Evolutionary conservation across 2,113 vertebrate species (phyloP).

Genomic region (Diadophis punctatus): DNA sequence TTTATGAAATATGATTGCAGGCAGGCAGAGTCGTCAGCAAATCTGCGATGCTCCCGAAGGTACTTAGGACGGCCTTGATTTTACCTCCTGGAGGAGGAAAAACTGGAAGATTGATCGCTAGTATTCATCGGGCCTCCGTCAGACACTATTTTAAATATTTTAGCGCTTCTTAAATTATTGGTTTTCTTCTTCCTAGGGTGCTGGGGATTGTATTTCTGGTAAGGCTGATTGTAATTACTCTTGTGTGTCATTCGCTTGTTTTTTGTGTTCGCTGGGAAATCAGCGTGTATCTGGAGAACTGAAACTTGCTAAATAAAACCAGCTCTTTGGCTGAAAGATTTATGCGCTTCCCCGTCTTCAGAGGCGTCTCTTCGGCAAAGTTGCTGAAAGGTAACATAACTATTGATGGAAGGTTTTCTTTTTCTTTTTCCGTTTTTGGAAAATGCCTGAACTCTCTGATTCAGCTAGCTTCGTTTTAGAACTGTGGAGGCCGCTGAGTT

Average conservation of each 20-base stretch:
- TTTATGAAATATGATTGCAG: neutral
- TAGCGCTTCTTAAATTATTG: neutral
- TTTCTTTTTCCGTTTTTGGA: neutral
- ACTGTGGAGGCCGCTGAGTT: neutral
- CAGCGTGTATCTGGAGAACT: neutral
- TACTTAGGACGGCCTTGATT: neutral
- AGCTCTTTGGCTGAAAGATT: neutral
- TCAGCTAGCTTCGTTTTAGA: neutral
- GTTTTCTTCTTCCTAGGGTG: neutral
- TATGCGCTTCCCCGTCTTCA: neutral
- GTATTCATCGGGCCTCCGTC: neutral
- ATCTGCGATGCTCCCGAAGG: neutral
- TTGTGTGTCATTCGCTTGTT: neutral
- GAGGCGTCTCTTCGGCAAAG: neutral
- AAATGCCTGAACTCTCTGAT: neutral
- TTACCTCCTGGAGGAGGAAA: neutral
- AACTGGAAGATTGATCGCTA: neutral
- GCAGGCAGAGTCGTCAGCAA: neutral
- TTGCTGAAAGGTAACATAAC: neutral
- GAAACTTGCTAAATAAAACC: neutral
- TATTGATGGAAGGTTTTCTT: neutral
- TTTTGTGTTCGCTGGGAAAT: neutral
- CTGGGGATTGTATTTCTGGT: neutral
- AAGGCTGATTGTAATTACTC: neutral
- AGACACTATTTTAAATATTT: neutral